phyloP scores from a whole-genome alignment of 1,140 invertebrate species.

The Cryptotermes secundus region DNA sequence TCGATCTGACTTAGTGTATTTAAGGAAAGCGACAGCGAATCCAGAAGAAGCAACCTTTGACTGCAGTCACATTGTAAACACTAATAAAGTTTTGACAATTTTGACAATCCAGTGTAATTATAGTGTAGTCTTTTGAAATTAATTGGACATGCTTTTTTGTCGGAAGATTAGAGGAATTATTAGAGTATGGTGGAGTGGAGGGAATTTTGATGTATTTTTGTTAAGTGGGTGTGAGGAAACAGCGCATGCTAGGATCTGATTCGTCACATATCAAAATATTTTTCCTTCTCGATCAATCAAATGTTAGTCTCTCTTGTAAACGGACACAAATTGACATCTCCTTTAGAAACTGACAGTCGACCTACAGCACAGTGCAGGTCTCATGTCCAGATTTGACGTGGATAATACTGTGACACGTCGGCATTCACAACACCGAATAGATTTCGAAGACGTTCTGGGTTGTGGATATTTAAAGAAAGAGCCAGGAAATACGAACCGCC shows the following conservation, averaged over 20 bases:
- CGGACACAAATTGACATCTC: not conserved
- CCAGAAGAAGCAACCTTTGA: not conserved
- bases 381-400: not conserved
- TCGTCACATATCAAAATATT: not conserved
- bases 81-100: not conserved
- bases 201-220: not conserved
- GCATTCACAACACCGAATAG: not conserved
- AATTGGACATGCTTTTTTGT: conserved; percentile 14
- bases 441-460: too few species aligned
- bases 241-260: not conserved
- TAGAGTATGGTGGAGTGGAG: not conserved
- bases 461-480: too few species aligned
- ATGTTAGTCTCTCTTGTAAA: not conserved
- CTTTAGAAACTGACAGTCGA: not conserved
- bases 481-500: too few species aligned
- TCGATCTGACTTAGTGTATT: too few species aligned
- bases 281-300: not conserved
- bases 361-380: not conserved
- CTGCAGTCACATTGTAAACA: not conserved
- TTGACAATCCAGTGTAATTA: not conserved
- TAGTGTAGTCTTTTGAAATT: not conserved
- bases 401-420: not conserved
- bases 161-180: not conserved
- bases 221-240: not conserved
- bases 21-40: too few species aligned